Evolutionary conservation across 1,140 invertebrate species (phyloP).

Genomic region (Cepaea nemoralis): DNA sequence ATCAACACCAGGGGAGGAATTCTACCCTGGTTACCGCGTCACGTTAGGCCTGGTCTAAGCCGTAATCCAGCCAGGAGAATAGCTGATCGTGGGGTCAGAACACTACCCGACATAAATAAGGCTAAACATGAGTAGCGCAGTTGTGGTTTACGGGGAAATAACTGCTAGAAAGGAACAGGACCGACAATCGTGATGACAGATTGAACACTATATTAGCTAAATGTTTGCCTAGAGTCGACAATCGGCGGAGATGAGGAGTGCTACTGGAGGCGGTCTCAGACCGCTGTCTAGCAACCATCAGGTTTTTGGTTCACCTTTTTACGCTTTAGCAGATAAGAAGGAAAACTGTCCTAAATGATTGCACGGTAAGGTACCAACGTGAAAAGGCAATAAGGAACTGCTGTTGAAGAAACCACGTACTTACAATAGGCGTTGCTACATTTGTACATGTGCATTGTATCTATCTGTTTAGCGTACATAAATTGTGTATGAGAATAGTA

Average conservation of each 20-base stretch:
- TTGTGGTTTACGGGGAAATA: conserved; percentile 8
- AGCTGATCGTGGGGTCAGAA: neutral
- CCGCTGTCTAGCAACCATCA: neutral
- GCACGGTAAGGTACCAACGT: no score
- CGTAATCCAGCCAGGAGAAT: neutral
- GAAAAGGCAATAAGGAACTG: no score
- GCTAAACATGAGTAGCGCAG: neutral
- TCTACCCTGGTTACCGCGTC: neutral
- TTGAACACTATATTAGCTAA: conserved; percentile 18
- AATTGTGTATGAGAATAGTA: no score
- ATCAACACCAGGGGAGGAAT: neutral
- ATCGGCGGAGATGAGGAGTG: conserved; percentile 4
- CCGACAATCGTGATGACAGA: conserved; percentile 2
- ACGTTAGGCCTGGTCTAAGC: neutral
- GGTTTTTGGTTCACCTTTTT: neutral
- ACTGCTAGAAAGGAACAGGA: neutral
- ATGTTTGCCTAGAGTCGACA: conserved; percentile 4
- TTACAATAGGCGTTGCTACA: no score
- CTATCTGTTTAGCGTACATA: no score
- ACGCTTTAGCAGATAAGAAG: neutral
- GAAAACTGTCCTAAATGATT: no score
- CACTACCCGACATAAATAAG: conserved; percentile 15
- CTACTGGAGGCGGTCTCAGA: neutral
- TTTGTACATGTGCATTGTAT: no score
- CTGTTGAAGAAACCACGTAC: no score